phyloP scores from a whole-genome alignment of 2,113 vertebrate genomes.

The Taxidea taxus region DNA sequence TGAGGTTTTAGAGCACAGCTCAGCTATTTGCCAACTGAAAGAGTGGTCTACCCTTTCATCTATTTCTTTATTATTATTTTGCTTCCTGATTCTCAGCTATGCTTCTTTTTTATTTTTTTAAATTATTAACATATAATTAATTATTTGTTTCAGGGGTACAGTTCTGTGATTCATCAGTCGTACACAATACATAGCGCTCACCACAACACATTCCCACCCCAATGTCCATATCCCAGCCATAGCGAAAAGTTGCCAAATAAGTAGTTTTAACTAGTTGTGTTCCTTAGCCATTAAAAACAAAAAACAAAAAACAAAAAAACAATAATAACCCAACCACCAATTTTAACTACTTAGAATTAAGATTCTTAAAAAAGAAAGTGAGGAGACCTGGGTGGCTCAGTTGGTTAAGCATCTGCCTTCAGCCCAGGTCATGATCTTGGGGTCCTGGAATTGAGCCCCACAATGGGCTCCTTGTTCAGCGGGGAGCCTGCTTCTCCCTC shows the following conservation, averaged over 20 bases:
- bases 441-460: background rate
- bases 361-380: background rate
- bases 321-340: slow-evolving; percentile 60
- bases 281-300: background rate
- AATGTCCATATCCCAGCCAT: background rate
- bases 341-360: background rate
- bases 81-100: background rate
- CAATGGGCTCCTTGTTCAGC: background rate
- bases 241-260: background rate
- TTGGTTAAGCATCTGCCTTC: too few relatives aligned
- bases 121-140: background rate
- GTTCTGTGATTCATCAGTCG: background rate
- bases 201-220: background rate
- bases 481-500: background rate
- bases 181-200: background rate
- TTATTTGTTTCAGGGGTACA: background rate
- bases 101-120: background rate
- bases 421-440: background rate
- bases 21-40: background rate
- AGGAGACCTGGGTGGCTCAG: background rate
- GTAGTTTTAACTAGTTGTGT: background rate
- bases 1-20: background rate
- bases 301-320: background rate
- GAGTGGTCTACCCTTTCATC: background rate
- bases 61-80: background rate